phyloP scores from a whole-genome alignment of 2,888 invertebrate genomes.

The Drosophila demipolita region DNA sequence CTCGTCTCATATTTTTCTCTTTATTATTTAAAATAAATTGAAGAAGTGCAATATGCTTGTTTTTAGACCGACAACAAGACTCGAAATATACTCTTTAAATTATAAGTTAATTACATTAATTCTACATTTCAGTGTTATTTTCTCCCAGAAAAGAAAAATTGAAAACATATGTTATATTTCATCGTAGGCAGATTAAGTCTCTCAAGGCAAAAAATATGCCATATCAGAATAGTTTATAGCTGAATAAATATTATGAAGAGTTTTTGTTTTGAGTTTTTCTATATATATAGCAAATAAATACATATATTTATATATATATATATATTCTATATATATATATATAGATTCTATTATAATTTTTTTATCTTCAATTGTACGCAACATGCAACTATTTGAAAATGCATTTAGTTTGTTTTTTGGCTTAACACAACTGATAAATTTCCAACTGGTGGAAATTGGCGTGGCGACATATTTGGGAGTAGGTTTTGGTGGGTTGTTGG shows the following conservation, averaged over 20 bases:
- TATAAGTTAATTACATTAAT: neutral
- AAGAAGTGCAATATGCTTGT: neutral
- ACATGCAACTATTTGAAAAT: neutral
- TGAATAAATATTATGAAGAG: neutral
- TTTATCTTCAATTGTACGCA: neutral
- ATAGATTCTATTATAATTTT: neutral
- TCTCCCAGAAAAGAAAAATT: neutral
- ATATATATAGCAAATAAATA: neutral
- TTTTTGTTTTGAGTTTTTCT: neutral
- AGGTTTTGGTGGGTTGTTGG: neutral
- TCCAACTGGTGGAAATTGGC: conserved; percentile 6
- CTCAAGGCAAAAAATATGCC: neutral
- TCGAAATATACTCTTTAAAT: neutral
- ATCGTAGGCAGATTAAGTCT: neutral
- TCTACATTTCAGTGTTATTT: neutral
- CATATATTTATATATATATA: neutral
- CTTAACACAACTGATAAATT: conserved; percentile 13
- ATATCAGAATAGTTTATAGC: neutral
- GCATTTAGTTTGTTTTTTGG: neutral
- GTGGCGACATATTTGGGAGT: neutral
- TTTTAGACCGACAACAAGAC: neutral
- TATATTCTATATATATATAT: neutral
- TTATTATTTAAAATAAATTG: no score
- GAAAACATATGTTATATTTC: neutral
- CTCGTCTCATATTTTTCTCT: no score